phyloP scores from a whole-genome alignment of 64 coral and sea anemone genomes.

The Dendrophyllia cribrosa region DNA sequence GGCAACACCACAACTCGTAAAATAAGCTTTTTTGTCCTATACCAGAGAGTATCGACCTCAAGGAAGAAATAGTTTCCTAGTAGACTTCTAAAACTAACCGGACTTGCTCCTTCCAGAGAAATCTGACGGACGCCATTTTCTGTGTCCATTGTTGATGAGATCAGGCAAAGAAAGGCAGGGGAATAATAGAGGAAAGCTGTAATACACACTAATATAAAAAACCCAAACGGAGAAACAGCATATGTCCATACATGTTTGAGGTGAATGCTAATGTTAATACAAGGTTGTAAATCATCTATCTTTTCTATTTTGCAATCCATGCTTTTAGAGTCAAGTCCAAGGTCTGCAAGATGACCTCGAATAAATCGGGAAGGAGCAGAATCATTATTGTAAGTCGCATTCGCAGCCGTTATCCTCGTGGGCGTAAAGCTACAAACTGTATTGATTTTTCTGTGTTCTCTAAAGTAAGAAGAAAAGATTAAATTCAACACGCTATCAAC shows the following conservation, averaged over 20 bases:
- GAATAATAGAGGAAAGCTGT: background rate
- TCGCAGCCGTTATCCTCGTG: background rate
- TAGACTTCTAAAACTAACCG: background rate
- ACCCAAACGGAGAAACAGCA: no score
- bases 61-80: background rate
- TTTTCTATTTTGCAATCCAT: no score
- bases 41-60: background rate
- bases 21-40: background rate
- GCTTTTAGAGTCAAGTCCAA: no score
- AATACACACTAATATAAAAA: no score
- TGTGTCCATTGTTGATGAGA: background rate
- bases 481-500: background rate
- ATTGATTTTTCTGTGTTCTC: background rate
- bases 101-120: background rate
- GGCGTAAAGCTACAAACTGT: background rate
- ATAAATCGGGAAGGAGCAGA: no score
- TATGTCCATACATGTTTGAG: no score
- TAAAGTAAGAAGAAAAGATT: background rate
- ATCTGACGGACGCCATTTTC: conserved; percentile 5
- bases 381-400: background rate
- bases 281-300: no score
- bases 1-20: background rate
- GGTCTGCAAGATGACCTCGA: no score
- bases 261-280: no score
- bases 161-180: background rate